Percentiles rank a stretch among this genome's conserved stretches.
These are phyloP conservation scores for Desmophyllum pertusum DNA, from an alignment of 92 coral and sea anemone genomes.

Conservation along the genomic window DNA sequence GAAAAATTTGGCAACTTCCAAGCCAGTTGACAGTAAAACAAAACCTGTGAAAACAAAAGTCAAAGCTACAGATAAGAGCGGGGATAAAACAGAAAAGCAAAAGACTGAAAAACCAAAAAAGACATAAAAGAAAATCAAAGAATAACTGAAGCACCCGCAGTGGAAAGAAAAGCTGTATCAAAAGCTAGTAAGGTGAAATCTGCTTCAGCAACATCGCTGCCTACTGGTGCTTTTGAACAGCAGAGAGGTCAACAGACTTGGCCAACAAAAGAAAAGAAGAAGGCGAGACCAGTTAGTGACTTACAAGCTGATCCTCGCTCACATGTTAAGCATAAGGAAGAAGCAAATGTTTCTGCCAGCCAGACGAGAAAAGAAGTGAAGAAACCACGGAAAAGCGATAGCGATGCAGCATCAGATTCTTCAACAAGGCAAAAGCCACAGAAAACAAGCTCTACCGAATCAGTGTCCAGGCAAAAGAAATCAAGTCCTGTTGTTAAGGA, in stretches of 20 bases:
- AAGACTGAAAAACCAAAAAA: constrained; percentile 29
- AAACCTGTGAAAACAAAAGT: constrained; percentile 28
- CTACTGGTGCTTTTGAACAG: neutral
- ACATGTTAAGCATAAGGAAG: constrained; percentile 9
- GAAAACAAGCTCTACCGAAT: constrained; percentile 33
- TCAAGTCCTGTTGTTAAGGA: neutral
- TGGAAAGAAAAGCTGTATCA: constrained; percentile 10
- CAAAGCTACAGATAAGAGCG: constrained; percentile 29
- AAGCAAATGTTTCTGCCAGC: neutral
- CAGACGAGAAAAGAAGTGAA: constrained; percentile 6
- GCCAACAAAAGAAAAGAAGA: constrained; percentile 30
- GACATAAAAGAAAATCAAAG: constrained; percentile 11
- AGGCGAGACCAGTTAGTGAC: constrained; percentile 22
- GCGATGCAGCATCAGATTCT: constrained; percentile 27
- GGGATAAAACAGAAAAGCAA: constrained; percentile 28
- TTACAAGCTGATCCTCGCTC: neutral
- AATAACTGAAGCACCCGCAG: neutral
- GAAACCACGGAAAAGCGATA: constrained; percentile 31
- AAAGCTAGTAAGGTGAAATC: constrained; percentile 23
- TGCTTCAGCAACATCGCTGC: constrained; percentile 22
- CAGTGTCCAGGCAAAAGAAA: constrained; percentile 25
- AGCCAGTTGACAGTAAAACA: constrained; percentile 10
- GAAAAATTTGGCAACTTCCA: constrained; percentile 6
- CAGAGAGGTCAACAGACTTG: neutral
- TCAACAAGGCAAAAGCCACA: constrained; percentile 51